These are phyloP conservation scores for Lateolabrax maculatus DNA, from an alignment of 2,797 vertebrate genomes.

Conservation along the genomic window DNA sequence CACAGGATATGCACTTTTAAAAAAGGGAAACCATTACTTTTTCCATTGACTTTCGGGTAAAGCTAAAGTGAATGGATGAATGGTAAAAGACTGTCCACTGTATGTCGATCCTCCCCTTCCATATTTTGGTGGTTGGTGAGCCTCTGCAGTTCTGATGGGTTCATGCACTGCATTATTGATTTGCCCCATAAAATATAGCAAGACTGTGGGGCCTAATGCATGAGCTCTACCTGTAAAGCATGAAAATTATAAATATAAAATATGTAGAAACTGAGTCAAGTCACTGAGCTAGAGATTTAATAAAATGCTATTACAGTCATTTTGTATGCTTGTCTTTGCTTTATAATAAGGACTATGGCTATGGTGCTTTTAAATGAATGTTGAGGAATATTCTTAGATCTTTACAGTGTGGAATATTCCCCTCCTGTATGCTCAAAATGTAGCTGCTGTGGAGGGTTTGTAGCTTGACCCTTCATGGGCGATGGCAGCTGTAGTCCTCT, in stretches of 20 bases:
- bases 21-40: constrained; percentile 12
- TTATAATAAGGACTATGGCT: not conserved
- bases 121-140: constrained; percentile 9
- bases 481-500: no score
- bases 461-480: no score
- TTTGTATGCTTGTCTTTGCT: constrained; percentile 37
- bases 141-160: constrained; percentile 7
- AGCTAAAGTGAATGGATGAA: not conserved
- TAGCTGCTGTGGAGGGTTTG: no score
- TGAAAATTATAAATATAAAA: constrained; percentile 51
- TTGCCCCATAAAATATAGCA: not conserved
- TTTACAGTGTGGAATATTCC: no score
- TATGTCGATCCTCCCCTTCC: not conserved
- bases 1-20: constrained; percentile 27
- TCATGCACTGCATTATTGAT: constrained; percentile 32
- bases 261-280: constrained; percentile 55
- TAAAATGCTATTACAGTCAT: constrained; percentile 55
- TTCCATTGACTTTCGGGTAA: not conserved
- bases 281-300: constrained; percentile 57
- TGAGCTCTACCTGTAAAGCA: constrained; percentile 69
- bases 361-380: not conserved
- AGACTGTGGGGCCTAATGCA: constrained; percentile 48
- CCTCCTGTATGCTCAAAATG: no score
- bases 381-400: not conserved
- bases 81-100: not conserved